phyloP scores from a whole-genome alignment of 2,888 invertebrate genomes.

The Melangyna quadrimaculata region DNA sequence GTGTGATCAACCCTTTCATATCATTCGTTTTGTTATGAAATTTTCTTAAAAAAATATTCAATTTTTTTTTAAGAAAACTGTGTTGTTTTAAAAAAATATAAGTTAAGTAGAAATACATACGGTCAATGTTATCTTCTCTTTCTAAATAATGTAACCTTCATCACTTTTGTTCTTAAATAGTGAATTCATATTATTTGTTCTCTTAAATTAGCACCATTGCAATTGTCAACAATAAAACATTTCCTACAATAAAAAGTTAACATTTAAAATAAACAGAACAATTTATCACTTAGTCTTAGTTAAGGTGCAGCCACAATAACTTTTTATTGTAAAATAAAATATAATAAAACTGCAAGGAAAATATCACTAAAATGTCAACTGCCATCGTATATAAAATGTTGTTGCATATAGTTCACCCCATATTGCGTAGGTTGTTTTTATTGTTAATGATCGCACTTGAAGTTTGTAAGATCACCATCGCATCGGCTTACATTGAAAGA shows the following conservation, averaged over 20 bases:
- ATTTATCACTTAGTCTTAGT: neutral
- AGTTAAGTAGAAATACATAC: too few relatives aligned
- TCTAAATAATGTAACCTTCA: too few relatives aligned
- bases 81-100: too few relatives aligned
- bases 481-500: neutral
- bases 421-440: constrained; percentile 32
- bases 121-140: too few relatives aligned
- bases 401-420: neutral
- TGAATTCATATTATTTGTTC: too few relatives aligned
- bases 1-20: too few relatives aligned
- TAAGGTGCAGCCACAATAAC: neutral
- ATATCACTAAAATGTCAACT: constrained; percentile 51
- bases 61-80: too few relatives aligned
- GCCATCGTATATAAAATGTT: neutral
- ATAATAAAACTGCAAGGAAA: neutral
- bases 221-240: neutral
- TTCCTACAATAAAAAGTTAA: neutral
- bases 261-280: neutral
- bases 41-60: too few relatives aligned
- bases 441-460: constrained; percentile 43
- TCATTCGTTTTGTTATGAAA: too few relatives aligned
- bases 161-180: too few relatives aligned
- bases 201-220: neutral
- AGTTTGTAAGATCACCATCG: neutral
- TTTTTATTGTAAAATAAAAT: neutral